Percentiles rank a stretch among this genome's conserved stretches.
Conservation (phyloP, 2,797 vertebrate species). For the Falco biarmicus region DNA sequence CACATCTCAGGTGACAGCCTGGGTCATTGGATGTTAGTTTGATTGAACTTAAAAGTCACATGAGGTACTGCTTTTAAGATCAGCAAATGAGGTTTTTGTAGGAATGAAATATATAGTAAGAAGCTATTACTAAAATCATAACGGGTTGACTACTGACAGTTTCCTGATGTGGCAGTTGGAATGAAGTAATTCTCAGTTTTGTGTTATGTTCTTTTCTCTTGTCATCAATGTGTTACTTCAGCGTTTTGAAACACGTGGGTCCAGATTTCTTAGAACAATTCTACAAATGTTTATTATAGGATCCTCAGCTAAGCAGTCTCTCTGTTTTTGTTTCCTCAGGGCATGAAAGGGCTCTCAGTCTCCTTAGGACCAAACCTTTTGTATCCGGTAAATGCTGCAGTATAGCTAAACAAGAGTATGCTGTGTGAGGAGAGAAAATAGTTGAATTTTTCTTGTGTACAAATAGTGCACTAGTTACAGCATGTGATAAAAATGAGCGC, state of each 20-base stretch:
- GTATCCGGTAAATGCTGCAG: not conserved
- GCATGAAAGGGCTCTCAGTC: not conserved
- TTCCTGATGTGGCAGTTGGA: not conserved
- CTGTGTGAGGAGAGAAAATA: not conserved
- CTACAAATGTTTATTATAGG: not conserved
- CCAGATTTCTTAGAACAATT: not conserved
- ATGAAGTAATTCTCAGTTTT: not conserved
- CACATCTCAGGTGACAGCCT: not conserved
- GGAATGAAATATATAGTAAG: not conserved
- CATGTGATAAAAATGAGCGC: not conserved
- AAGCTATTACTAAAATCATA: not conserved
- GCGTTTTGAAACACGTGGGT: not conserved
- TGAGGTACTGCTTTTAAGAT: conserved; percentile 15
- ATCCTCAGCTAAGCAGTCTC: not conserved
- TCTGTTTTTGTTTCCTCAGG: not conserved
- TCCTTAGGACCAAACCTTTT: not conserved
- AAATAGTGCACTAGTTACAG: not conserved
- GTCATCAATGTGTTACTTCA: not conserved
- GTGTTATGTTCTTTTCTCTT: not conserved
- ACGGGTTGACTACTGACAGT: not conserved
- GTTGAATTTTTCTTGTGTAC: not conserved
- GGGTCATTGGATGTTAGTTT: not conserved
- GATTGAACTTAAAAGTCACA: conserved; percentile 37
- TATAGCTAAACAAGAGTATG: not conserved
- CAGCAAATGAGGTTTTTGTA: not conserved